Conservation (phyloP, 37 sponge, comb jelly and placozoan genomes). For the Chondrilla cf. caribensis region DNA sequence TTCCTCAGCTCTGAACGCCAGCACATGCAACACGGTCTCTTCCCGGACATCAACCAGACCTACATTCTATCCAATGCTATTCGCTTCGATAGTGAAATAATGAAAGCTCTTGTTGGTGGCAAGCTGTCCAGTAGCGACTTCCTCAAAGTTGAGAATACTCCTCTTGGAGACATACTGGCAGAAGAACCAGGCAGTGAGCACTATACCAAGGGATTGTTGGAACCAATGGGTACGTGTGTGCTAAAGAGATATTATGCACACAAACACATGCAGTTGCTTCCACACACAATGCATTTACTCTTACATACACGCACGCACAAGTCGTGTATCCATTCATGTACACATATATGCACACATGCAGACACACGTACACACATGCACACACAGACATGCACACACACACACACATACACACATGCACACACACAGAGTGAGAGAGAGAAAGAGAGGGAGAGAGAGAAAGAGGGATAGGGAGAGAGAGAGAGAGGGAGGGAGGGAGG, state of each 20-base stretch:
- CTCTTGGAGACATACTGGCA: constrained; percentile 69
- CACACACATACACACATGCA: neutral
- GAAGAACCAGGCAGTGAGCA: constrained; percentile 59
- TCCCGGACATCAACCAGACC: constrained; percentile 73
- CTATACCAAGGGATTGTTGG: neutral
- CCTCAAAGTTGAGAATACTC: constrained; percentile 74
- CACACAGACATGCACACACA: too few relatives aligned
- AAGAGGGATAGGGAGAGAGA: too few relatives aligned
- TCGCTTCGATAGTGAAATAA: constrained; percentile 47
- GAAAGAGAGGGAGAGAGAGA: constrained; percentile 24
- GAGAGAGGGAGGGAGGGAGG: constrained; percentile 17
- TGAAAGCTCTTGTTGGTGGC: constrained; percentile 59
- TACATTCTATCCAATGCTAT: constrained; percentile 51
- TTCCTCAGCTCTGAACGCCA: neutral
- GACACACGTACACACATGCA: too few relatives aligned
- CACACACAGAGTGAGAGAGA: constrained; percentile 22
- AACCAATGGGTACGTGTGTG: neutral
- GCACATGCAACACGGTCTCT: constrained; percentile 45
- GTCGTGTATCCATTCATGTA: neutral
- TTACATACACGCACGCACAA: neutral
- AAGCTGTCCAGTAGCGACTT: constrained; percentile 56
- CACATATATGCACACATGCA: too few relatives aligned
- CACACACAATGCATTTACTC: neutral
- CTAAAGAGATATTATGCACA: neutral
- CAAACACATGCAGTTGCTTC: neutral